Evolutionary conservation across 30 jellyfish, hydroid and myxozoan genomes (phyloP).

Genomic region (Morbakka virulenta): DNA sequence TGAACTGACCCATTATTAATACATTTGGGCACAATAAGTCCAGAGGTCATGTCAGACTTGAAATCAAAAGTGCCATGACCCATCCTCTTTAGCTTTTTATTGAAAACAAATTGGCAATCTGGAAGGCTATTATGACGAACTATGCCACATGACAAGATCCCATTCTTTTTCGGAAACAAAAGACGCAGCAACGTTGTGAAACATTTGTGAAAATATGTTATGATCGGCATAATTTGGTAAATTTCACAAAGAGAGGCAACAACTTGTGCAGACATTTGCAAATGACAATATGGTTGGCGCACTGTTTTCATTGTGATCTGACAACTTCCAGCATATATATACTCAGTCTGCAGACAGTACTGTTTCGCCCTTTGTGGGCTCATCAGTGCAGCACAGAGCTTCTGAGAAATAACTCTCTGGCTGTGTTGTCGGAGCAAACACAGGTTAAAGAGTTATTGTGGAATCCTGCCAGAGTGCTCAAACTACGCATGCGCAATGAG

Average conservation of each 20-base stretch:
- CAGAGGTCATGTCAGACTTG: constrained; percentile 54
- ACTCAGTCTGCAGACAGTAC: no score
- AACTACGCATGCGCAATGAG: no score
- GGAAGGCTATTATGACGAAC: constrained; percentile 43
- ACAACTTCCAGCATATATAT: no score
- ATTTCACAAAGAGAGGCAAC: constrained; percentile 58
- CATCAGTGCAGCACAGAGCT: no score
- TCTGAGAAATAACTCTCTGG: no score
- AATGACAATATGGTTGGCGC: no score
- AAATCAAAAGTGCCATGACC: constrained; percentile 53
- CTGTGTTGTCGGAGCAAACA: no score
- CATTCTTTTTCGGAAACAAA: constrained; percentile 14
- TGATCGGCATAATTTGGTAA: constrained; percentile 20
- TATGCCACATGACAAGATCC: constrained; percentile 61
- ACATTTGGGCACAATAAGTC: constrained; percentile 58
- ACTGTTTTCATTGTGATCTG: no score
- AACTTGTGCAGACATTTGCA: constrained; percentile 69
- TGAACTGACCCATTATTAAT: constrained; percentile 51
- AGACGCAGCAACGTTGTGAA: constrained; percentile 48
- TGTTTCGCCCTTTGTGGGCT: no score
- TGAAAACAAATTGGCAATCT: constrained; percentile 59
- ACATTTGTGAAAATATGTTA: constrained; percentile 56
- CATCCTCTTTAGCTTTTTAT: constrained; percentile 34
- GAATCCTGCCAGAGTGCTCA: no score
- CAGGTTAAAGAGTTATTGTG: no score